Percentiles rank a stretch among this genome's conserved stretches.
These are phyloP conservation scores for Aethina tumida DNA, from an alignment of 1,140 invertebrate genomes.

Conservation along the genomic window DNA sequence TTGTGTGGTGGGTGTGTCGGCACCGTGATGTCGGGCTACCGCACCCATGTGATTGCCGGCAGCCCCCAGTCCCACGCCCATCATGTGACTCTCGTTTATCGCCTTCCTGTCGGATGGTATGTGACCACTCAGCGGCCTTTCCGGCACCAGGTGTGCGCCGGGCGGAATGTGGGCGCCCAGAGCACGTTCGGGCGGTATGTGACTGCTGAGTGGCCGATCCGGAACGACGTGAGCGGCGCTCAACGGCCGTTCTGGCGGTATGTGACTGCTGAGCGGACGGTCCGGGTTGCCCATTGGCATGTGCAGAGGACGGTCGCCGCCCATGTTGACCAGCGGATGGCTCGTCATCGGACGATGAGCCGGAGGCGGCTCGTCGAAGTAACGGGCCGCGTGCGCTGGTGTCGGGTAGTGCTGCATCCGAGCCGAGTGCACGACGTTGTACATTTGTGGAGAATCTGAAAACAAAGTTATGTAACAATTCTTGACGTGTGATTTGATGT, in stretches of 20 bases:
- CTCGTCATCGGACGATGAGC: conserved; percentile 46
- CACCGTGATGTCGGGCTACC: conserved; percentile 42
- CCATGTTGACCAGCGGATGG: conserved; percentile 34
- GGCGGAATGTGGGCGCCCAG: too few relatives aligned
- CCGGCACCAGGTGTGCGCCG: conserved; percentile 1
- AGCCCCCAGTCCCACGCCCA: conserved; percentile 29
- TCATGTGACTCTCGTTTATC: conserved; percentile 10
- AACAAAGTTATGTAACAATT: conserved; percentile 4
- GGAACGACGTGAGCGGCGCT: conserved; percentile 23
- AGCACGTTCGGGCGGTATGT: too few relatives aligned
- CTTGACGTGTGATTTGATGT: conserved; percentile 6
- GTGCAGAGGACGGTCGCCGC: conserved; percentile 33
- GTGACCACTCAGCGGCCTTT: conserved; percentile 12
- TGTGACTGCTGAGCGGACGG: conserved; percentile 31
- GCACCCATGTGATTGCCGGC: conserved; percentile 33
- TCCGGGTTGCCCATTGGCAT: conserved; percentile 32
- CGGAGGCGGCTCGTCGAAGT: conserved; percentile 47
- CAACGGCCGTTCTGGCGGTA: conserved; percentile 11
- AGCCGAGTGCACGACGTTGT: conserved; percentile 42
- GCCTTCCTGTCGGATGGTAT: too few relatives aligned
- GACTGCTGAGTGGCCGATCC: conserved; percentile 32
- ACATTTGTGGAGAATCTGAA: conserved; percentile 59
- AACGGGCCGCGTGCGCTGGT: conserved; percentile 14
- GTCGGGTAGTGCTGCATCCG: conserved; percentile 42
- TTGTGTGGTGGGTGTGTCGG: conserved; percentile 42